Evolutionary conservation across 2,113 vertebrate species (phyloP).

Genomic region (Cacatua alba): DNA sequence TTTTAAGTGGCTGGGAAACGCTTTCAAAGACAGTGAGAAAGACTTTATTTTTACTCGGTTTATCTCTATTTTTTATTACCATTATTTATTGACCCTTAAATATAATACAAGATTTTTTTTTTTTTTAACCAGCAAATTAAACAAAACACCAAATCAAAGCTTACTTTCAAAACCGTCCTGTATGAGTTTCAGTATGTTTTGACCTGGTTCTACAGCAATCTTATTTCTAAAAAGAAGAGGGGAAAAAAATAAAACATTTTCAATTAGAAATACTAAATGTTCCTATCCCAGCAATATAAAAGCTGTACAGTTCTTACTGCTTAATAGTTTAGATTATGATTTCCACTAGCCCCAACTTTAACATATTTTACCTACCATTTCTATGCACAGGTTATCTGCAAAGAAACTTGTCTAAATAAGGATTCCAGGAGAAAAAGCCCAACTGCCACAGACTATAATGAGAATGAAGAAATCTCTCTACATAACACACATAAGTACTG

Average conservation of each 20-base stretch:
- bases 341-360: neutral
- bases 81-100: neutral
- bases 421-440: no score
- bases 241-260: neutral
- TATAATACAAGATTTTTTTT: neutral
- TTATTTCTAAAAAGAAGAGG: conserved; percentile 16
- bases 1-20: neutral
- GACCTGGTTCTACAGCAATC: conserved; percentile 44
- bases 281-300: neutral
- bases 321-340: neutral
- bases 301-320: neutral
- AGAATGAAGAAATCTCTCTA: no score
- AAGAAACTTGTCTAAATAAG: no score
- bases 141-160: neutral
- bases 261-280: neutral
- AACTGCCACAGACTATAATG: no score
- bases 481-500: no score
- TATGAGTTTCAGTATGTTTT: conserved; percentile 63
- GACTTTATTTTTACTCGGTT: neutral
- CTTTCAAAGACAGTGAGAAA: neutral
- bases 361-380: neutral
- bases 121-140: neutral
- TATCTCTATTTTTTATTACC: neutral
- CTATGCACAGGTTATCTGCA: neutral
- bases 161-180: conserved; percentile 77